phyloP scores from a whole-genome alignment of 1,140 invertebrate species.

The Lasioglossum baleicum region DNA sequence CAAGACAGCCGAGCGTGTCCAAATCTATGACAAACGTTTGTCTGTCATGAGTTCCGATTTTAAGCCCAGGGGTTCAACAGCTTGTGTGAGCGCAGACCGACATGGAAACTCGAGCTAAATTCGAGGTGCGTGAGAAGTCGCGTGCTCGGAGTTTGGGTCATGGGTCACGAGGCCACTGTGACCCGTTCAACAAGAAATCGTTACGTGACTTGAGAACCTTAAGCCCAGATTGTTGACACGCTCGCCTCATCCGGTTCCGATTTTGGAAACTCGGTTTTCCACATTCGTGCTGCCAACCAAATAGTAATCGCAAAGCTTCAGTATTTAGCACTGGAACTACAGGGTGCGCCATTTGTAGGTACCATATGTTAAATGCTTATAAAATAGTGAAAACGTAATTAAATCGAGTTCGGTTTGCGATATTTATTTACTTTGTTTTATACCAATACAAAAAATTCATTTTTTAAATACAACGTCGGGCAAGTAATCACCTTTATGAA shows the following conservation, averaged over 20 bases:
- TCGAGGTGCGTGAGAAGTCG: conserved; percentile 45
- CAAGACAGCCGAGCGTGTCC: conserved; percentile 1
- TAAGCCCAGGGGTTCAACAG: conserved; percentile 11
- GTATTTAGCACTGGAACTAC: too few relatives aligned
- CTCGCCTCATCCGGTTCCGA: conserved; percentile 16
- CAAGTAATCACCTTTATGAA: too few relatives aligned
- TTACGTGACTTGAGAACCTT: conserved; percentile 55
- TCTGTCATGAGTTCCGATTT: conserved; percentile 25
- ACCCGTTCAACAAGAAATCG: conserved; percentile 36
- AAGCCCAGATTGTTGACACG: conserved; percentile 40
- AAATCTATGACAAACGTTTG: conserved; percentile 46
- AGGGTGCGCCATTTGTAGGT: too few relatives aligned
- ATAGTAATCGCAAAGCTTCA: too few relatives aligned
- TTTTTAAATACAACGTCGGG: too few relatives aligned
- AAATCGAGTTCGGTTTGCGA: too few relatives aligned
- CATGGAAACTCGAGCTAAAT: conserved; percentile 18
- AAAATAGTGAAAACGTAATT: too few relatives aligned
- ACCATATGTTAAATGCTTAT: too few relatives aligned
- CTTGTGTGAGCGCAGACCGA: conserved; percentile 1
- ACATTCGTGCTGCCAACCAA: not conserved
- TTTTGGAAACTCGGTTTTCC: not conserved
- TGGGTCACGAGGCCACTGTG: conserved; percentile 50
- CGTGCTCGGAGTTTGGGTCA: conserved; percentile 32
- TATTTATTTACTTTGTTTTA: too few relatives aligned
- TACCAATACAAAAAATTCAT: too few relatives aligned